Conservation (phyloP, 2,113 vertebrate species). For the Microcebus tavaratra region DNA sequence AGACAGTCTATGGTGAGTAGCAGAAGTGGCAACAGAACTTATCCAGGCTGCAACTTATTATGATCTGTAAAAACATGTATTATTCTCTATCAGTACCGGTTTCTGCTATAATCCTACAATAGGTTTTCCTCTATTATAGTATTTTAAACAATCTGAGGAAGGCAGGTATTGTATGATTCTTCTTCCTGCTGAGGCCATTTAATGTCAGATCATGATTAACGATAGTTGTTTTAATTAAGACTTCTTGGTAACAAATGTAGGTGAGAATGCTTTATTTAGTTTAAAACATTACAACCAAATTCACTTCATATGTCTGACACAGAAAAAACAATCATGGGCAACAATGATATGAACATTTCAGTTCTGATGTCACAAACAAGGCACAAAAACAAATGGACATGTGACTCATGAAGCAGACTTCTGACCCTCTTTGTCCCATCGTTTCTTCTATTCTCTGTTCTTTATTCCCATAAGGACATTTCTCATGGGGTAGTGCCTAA, state of each 20-base stretch:
- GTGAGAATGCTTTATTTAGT: slow-evolving; percentile 65
- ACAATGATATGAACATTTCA: not conserved
- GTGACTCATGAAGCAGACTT: not conserved
- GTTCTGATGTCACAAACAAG: slow-evolving; percentile 37
- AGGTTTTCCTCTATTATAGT: not conserved
- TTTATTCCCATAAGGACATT: not conserved
- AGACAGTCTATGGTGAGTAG: not conserved
- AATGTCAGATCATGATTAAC: not conserved
- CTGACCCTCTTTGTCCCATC: not conserved
- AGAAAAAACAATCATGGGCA: not conserved
- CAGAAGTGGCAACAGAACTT: not conserved
- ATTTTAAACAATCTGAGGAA: not conserved
- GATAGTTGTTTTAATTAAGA: not conserved
- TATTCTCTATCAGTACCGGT: not conserved
- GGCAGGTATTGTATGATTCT: not conserved
- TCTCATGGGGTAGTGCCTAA: not conserved
- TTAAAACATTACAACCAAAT: slow-evolving; percentile 52
- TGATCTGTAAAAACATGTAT: not conserved
- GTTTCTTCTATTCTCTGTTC: not conserved
- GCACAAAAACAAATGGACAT: not conserved
- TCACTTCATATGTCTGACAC: not conserved
- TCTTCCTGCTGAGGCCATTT: not conserved
- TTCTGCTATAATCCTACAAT: not conserved
- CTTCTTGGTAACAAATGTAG: not conserved
- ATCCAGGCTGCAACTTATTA: not conserved